Percentiles rank a stretch among this genome's conserved stretches.
Conservation (phyloP, 1,140 invertebrate species). For the Leptinotarsa defecta region DNA sequence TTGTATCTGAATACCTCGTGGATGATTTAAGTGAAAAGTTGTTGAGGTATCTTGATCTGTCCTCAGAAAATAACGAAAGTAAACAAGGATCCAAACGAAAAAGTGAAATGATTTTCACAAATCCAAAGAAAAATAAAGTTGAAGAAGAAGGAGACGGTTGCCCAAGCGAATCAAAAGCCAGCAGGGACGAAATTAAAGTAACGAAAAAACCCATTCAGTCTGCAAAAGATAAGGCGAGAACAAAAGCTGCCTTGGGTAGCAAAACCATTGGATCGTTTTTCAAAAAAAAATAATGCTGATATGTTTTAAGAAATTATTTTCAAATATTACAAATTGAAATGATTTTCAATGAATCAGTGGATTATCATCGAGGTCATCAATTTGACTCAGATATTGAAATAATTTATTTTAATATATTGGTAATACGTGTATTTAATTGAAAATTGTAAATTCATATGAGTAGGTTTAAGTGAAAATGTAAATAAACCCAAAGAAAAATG, state of each 20-base stretch:
- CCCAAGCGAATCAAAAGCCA: conserved; percentile 29
- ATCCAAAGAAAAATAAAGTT: conserved; percentile 55
- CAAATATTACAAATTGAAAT: no score
- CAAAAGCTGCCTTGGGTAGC: conserved; percentile 73
- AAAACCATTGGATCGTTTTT: conserved; percentile 79
- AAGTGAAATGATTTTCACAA: conserved; percentile 49
- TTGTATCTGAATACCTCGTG: conserved; percentile 71
- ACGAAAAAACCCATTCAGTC: conserved; percentile 56
- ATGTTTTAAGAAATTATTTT: background rate
- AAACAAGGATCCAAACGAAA: conserved; percentile 64
- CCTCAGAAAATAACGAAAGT: conserved; percentile 59
- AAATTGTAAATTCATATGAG: no score
- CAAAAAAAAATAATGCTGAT: conserved; percentile 57
- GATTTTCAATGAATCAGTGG: no score
- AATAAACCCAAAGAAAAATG: no score
- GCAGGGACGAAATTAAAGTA: conserved; percentile 47
- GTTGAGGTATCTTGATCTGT: conserved; percentile 65
- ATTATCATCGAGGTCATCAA: no score
- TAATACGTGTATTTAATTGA: no score
- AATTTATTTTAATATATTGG: no score
- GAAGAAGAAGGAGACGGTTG: conserved; percentile 10
- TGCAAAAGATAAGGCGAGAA: conserved; percentile 70
- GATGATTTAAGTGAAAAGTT: conserved; percentile 67
- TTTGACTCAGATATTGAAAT: no score
- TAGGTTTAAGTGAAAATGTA: no score